Conservation (phyloP, 2,113 vertebrate species). For the Shinisaurus crocodilurus region DNA sequence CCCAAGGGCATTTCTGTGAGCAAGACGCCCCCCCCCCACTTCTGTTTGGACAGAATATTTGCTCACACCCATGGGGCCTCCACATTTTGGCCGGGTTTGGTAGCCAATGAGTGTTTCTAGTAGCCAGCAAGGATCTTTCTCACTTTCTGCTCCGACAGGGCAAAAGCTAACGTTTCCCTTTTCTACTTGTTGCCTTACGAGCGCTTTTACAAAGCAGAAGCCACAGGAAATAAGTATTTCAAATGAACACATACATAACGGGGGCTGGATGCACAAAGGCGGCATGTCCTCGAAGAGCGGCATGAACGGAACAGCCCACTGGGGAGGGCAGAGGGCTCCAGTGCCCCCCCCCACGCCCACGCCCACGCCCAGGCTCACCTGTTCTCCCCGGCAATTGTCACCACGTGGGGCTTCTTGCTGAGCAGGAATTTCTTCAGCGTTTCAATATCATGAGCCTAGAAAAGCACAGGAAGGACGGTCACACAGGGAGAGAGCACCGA, state of each 20-base stretch:
- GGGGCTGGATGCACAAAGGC: too few species aligned
- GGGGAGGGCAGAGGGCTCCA: too few species aligned
- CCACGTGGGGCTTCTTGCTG: conserved; percentile 95
- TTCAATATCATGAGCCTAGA: conserved; percentile 92
- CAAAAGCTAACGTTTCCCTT: not conserved
- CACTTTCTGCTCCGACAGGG: not conserved
- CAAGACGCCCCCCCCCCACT: too few species aligned
- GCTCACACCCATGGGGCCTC: not conserved
- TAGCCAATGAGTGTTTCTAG: not conserved
- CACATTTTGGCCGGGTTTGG: not conserved
- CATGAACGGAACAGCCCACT: too few species aligned
- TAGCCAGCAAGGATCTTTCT: not conserved
- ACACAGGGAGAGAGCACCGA: not conserved
- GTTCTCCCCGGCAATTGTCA: conserved; percentile 93
- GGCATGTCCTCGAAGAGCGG: too few species aligned
- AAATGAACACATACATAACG: too few species aligned
- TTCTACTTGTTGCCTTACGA: not conserved
- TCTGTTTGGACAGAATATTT: not conserved
- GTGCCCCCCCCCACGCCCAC: too few species aligned
- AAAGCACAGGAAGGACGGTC: conserved; percentile 39
- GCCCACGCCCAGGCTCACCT: conserved; percentile 78
- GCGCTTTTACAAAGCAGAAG: too few species aligned
- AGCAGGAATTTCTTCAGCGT: conserved; percentile 94
- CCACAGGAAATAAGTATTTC: too few species aligned
- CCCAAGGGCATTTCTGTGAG: not conserved